Base-by-base conservation (phyloP, 1,140 invertebrate species). In the Phortica variegata region DNA sequence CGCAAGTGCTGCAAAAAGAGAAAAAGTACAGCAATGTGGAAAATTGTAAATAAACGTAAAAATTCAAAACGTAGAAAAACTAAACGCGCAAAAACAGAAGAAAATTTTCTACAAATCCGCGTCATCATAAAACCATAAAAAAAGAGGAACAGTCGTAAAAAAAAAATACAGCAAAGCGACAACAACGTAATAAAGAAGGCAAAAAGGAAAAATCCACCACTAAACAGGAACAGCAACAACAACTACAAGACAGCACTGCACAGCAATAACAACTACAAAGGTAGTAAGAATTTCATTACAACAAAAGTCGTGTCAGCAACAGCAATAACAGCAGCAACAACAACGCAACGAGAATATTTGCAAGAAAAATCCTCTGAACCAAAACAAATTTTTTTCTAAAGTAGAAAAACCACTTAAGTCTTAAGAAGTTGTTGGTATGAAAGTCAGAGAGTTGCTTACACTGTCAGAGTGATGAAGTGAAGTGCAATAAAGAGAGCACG, bases 1-100 rank as follows among this genome's bases (percentile, higher is more conserved):
- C 52, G 47, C 51, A 49, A 51, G 57, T n/a, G 6, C n/a, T 34
- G 6, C 9, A n/a, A n/a, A 4, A 9, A 34, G 13, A 15, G 13
- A 15, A 34, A 68, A 68, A 68, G 65, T 68, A 68, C 63, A 68
- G 63, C 63, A 58, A 68, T 68, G 63, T 68, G 63, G 63, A 68
- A 68, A 68, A 68, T 66, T 68, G 60, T 68, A 59, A 66, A 66
- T 69, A 60, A 63, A 60, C 68, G 49, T 63, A 63, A 66, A 66
- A 68, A 68, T 63, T 68, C 60, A 54, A 59, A 68, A 68, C 65
- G 63, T 60, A 68, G 63, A 68, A 68, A 68, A 68, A 68, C 60
- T 68, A 68, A 68, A 63, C 63, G 63, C 65, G 63, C 65, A 68
- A 68, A 68, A 68, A n/a, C n/a, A 68, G 65, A 68, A 68, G 63